Evolutionary conservation across 2,113 vertebrate genomes (phyloP).

Genomic region (Cynocephalus volans): DNA sequence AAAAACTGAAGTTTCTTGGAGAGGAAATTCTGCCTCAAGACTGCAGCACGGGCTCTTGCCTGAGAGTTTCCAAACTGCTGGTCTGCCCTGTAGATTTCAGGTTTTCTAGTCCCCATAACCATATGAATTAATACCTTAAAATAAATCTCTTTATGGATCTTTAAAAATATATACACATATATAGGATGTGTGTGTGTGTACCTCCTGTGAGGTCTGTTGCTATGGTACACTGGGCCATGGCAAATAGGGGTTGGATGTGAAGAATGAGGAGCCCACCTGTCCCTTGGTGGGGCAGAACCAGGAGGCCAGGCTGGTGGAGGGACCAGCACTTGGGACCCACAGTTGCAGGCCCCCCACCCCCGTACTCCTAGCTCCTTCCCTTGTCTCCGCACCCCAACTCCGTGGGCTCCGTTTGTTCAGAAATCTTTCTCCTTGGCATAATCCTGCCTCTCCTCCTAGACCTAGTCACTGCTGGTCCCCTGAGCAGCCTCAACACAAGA

Average conservation of each 20-base stretch:
- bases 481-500: not conserved
- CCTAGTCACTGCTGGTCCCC: not conserved
- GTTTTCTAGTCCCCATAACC: not conserved
- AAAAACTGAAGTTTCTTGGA: not conserved
- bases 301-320: not conserved
- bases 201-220: not conserved
- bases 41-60: not conserved
- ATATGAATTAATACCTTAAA: not conserved
- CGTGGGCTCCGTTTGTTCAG: not conserved
- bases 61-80: not conserved
- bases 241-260: not conserved
- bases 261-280: not conserved
- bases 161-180: not conserved
- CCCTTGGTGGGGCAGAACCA: not conserved
- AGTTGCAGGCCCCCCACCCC: not conserved
- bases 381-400: not conserved
- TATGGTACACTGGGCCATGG: not conserved
- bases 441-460: not conserved
- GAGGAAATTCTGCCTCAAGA: not conserved
- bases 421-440: not conserved
- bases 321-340: not conserved
- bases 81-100: not conserved
- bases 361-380: accelerated
- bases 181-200: not conserved
- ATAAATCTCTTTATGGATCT: no score